Base-by-base conservation (phyloP, 2,113 vertebrate species). In the Thalassoma bifasciatum region DNA sequence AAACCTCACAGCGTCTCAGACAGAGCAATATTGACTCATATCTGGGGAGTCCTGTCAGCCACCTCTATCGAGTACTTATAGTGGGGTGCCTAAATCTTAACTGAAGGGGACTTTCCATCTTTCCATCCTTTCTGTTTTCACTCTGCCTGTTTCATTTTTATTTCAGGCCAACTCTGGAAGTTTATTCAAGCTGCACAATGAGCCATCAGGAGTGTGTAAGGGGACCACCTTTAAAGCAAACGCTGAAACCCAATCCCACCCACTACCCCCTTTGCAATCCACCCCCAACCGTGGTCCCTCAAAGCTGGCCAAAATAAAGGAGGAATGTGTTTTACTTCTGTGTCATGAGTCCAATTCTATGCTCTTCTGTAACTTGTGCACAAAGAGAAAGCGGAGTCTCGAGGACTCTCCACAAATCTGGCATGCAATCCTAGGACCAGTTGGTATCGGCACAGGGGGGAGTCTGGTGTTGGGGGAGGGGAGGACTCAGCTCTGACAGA, bases 391-490 rank as follows among this genome's bases (percentile, higher is more conserved):
- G 58, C 47, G 56, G 69, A 68, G 79, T 88, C 81, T 84, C 40
- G 72, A 66, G 62, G 63, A 85, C 82, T 75, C 78, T 79, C 81
- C 72, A 57, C 51, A 8, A 82, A 64, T 67, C 80, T 92, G 92
- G 91, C 92, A 90, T 47, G 68, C 26, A 77, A 82, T 84, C 83
- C 66, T 64, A 85, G 69, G 63, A 90, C 73, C 88, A 88, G 87
- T 89, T 90, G 89, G 88, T 90, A 75, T 84, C 58, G 57, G 64
- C 75, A 71, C 68, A 23, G 72, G 22, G 71, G 40, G 59, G 59
- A 63, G 76, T 75, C 73, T 84, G 58, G 37, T 50, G 19, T 37
- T n/a, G 74, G 80, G 66, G 63, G 72, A 54, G 59, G 52, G 71
- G 66, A 34, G 71, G 64, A 34, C 54, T 77, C 37, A 24, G 61